Evolutionary conservation across 2,797 vertebrate genomes (phyloP), one percentile per base, ranked within the genome.

Genomic region (Crax fasciolata): DNA sequence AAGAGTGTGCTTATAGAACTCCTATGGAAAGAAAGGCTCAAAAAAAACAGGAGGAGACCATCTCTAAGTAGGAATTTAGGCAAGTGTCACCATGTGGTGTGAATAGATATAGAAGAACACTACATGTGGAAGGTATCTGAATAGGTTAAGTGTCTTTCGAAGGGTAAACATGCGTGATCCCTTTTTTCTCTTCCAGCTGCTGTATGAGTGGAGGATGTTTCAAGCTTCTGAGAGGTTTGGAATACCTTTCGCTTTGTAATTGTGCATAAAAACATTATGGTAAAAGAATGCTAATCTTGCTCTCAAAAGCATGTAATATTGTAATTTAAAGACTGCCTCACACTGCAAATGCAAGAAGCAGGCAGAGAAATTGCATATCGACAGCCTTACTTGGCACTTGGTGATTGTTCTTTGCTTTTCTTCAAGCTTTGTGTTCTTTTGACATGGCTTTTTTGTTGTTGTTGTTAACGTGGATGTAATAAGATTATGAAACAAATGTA

Each of bases 21-120:
- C 95, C 83, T 86, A 44, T 92, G 89, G 79, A 91, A 96, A 81
- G 51, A 89, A 72, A 89, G 65, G 58, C 82, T 94, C 90, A 90
- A 72, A 85, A 83, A 84, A 59, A 94, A 70, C 79, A 94, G 46
- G 51, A 90, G 25, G 59, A 93, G 86, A 89, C 76, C 55, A 67
- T 68, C 38, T 91, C 80, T 76, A 91, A 82, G 48, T 63, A 93
- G 80, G 93, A 67, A 93, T 95, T 96, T 57, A 87, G 92, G 63
- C 51, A 90, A 93, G 80, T 38, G 32, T 73, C 76, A 92, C 88
- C 87, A 70, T 32, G 20, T 41, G 18, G 75, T 95, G 61, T 41
- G 35, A 95, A 86, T 83, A 91, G 78, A 19, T 63, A 66, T 8
- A 74, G 38, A n/a, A 73, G 35, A 58, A 44, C 24, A 30, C 16